Percentiles rank a stretch among this genome's conserved stretches.
These are phyloP conservation scores for Peromyscus melanophrys DNA, from an alignment of 2,797 vertebrate species.

Conservation along the genomic window DNA sequence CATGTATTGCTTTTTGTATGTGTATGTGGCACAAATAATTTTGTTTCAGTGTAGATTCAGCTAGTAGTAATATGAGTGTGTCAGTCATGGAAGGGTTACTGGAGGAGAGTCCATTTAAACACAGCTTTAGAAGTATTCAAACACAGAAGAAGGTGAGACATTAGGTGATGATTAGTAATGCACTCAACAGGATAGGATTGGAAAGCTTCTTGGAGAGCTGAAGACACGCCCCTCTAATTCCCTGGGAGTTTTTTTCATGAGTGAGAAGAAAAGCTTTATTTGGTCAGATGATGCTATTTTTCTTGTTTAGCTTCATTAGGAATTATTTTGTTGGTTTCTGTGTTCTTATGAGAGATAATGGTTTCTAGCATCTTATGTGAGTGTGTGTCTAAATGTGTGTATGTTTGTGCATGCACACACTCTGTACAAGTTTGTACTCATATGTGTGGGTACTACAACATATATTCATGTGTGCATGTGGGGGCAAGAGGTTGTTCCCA, in stretches of 20 bases:
- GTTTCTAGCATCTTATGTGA: too few relatives aligned
- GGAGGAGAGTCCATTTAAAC: not conserved
- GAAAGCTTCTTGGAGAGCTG: not conserved
- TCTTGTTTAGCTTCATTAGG: not conserved
- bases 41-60: not conserved
- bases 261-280: not conserved
- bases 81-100: not conserved
- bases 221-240: too few relatives aligned
- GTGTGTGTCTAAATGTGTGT: too few relatives aligned
- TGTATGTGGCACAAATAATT: too few relatives aligned
- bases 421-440: too few relatives aligned
- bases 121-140: not conserved
- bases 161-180: not conserved
- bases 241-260: not conserved
- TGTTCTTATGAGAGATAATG: too few relatives aligned
- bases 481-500: not conserved
- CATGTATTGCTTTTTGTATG: too few relatives aligned
- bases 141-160: not conserved
- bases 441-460: too few relatives aligned
- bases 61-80: not conserved
- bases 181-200: not conserved
- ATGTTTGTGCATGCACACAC: too few relatives aligned
- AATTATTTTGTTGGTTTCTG: not conserved
- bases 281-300: not conserved
- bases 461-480: not conserved